Percentiles rank a stretch among this genome's conserved stretches.
Conservation (phyloP, 2,797 vertebrate genomes). For the Chelon auratus region DNA sequence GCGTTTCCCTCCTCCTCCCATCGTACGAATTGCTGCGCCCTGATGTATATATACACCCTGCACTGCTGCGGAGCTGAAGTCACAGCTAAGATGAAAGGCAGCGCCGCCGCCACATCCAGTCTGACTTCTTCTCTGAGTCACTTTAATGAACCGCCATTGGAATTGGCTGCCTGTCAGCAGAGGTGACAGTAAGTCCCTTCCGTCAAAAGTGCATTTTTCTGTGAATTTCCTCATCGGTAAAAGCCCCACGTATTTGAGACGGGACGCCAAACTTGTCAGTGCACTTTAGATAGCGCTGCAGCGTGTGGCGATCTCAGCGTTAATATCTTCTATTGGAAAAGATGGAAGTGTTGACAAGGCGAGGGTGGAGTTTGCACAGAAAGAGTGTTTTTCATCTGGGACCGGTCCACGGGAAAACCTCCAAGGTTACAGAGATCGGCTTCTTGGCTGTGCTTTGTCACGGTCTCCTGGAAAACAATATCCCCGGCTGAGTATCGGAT, state of each 20-base stretch:
- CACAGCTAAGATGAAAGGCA: conserved; percentile 26
- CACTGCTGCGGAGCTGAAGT: conserved; percentile 25
- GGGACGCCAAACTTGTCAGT: conserved; percentile 6
- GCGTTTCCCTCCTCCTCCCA: not conserved
- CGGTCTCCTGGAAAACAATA: conserved; percentile 44
- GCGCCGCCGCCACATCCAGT: conserved; percentile 49
- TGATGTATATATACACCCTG: conserved; percentile 18
- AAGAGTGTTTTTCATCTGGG: conserved; percentile 49
- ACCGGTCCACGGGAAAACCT: conserved; percentile 11
- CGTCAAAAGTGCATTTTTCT: conserved; percentile 26
- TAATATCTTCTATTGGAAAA: conserved; percentile 26
- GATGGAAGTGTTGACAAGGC: conserved; percentile 13
- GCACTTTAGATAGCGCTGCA: conserved; percentile 18
- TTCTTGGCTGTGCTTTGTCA: conserved; percentile 43
- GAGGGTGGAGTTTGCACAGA: conserved; percentile 32
- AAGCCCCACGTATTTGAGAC: conserved; percentile 29
- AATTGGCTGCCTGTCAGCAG: conserved; percentile 27
- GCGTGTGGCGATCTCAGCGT: conserved; percentile 39
- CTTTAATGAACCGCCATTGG: conserved; percentile 52
- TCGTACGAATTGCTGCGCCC: conserved; percentile 41
- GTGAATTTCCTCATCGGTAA: conserved; percentile 26
- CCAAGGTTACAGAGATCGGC: conserved; percentile 31
- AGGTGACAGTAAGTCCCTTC: conserved; percentile 44
- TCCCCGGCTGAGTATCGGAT: conserved; percentile 25
- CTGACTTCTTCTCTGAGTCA: conserved; percentile 51